Base-by-base conservation (phyloP, 2,113 vertebrate species). In the Pseudopipra pipra region DNA sequence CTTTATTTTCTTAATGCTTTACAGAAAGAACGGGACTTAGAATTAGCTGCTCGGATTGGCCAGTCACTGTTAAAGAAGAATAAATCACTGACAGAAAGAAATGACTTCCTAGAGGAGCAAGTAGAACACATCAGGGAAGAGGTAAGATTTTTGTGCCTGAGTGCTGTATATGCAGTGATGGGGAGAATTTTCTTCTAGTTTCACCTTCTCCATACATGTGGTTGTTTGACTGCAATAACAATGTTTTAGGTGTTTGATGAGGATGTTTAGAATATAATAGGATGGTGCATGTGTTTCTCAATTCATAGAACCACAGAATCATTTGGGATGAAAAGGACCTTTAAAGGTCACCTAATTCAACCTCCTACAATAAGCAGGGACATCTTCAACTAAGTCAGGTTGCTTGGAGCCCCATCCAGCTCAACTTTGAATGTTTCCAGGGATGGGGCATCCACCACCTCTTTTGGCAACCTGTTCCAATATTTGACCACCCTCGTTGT, bases 11-110 rank as follows among this genome's bases (percentile, higher is more conserved):
- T 84, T 93, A 78, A 78, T 72, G 46, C 49, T 78, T 49, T 70
- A 74, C 97, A 99, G 99, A 99, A 99, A 99, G 99, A 99, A 97
- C 98, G 99, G n/a, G 99, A 99, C 96, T 97, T 99, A 96, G 99
- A 99, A 97, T 98, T 99, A 89, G 99, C 99, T 19, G 99, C 99
- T 95, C 98, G 99, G 47, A 99, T 99, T 15, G 99, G 99, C 93
- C 99, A 99, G 98, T 99, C 99, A 0, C 97, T 99, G 91, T 81
- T 99, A 93, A 99, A 99, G 98, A 99, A 99, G 96, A 99, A 99
- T 97, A 99, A 99, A 97, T 98, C 98, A 6, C 97, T 99, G 28
- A 99, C 98, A 6, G 99, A 99, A 97, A 98, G 99, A 95, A 99
- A 99, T 49, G 98, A 99, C 59, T 97, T 99, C 44, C 97, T 99